These are phyloP conservation scores for Eurystomus glaucurus DNA, from an alignment of 2,797 vertebrate genomes.

Conservation along the genomic window DNA sequence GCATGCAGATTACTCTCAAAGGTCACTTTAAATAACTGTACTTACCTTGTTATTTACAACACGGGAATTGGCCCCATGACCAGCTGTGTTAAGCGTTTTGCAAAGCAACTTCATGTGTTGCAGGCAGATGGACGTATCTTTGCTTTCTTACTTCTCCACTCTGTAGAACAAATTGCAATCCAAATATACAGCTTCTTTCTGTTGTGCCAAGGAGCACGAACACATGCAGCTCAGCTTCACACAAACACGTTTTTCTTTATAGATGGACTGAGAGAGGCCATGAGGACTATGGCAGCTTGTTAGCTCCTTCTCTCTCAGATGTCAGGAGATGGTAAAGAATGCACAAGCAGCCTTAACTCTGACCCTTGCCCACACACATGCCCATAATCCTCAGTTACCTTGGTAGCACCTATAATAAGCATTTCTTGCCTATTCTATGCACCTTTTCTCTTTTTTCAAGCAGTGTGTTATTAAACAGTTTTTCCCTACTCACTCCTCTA, in stretches of 20 bases:
- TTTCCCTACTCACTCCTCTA: neutral
- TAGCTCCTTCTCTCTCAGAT: neutral
- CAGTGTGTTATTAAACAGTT: neutral
- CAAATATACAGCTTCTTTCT: neutral
- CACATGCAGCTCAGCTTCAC: fast-evolving
- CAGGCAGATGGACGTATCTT: neutral
- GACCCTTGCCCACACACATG: neutral
- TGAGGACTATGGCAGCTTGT: neutral
- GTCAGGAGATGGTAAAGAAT: neutral
- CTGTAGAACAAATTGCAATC: neutral
- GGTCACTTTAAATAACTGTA: constrained; percentile 20
- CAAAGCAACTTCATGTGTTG: neutral
- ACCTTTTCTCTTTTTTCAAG: neutral
- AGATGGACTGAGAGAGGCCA: neutral
- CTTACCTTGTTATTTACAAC: neutral
- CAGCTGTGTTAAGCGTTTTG: neutral
- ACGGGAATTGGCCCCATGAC: fast-evolving
- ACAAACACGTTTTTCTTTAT: neutral
- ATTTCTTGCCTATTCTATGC: neutral
- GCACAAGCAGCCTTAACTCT: neutral
- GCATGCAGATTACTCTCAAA: constrained; percentile 12
- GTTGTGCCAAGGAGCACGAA: neutral
- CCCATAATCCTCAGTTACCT: neutral
- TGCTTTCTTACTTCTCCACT: neutral
- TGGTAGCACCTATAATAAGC: neutral